phyloP scores from a whole-genome alignment of 2,113 vertebrate species.

The Ameiurus melas region DNA sequence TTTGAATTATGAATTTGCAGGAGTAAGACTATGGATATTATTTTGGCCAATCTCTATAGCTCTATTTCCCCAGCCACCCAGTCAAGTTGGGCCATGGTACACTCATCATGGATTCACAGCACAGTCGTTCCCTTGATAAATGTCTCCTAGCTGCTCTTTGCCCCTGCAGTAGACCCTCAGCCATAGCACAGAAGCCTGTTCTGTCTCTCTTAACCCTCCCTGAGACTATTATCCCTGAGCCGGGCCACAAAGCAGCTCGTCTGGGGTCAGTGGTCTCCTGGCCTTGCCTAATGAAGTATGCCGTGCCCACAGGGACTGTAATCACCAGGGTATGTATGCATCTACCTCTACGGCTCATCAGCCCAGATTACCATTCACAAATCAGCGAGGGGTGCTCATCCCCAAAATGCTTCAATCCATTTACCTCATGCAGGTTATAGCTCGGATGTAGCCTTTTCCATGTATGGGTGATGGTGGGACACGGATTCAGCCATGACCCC shows the following conservation, averaged over 20 bases:
- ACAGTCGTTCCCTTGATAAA: constrained; percentile 41
- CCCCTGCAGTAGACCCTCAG: constrained; percentile 23
- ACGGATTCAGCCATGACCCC: constrained; percentile 6
- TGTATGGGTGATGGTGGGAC: constrained; percentile 6
- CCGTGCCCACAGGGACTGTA: constrained; percentile 64
- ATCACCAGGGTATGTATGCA: constrained; percentile 70
- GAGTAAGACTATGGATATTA: not conserved
- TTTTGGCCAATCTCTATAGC: not conserved
- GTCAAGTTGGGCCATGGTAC: not conserved
- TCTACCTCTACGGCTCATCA: constrained; percentile 74
- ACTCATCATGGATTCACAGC: constrained; percentile 46
- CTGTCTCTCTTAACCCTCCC: constrained; percentile 61
- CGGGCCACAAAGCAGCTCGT: constrained; percentile 34
- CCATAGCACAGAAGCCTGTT: constrained; percentile 40
- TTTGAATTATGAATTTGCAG: not conserved
- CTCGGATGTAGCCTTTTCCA: constrained; percentile 27
- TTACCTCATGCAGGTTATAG: constrained; percentile 16
- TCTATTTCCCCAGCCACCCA: not conserved
- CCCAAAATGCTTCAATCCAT: constrained; percentile 63
- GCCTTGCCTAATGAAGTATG: constrained; percentile 65
- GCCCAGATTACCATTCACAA: constrained; percentile 70
- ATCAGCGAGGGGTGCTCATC: constrained; percentile 70
- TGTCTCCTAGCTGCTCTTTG: constrained; percentile 40
- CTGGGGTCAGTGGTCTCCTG: constrained; percentile 44
- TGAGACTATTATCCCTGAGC: constrained; percentile 69